A percentile compares a stretch with the other conserved stretches of the same genome.
These are phyloP conservation scores for Spea multiplicata DNA, from an alignment of 2,113 vertebrate species.

Conservation along the genomic window DNA sequence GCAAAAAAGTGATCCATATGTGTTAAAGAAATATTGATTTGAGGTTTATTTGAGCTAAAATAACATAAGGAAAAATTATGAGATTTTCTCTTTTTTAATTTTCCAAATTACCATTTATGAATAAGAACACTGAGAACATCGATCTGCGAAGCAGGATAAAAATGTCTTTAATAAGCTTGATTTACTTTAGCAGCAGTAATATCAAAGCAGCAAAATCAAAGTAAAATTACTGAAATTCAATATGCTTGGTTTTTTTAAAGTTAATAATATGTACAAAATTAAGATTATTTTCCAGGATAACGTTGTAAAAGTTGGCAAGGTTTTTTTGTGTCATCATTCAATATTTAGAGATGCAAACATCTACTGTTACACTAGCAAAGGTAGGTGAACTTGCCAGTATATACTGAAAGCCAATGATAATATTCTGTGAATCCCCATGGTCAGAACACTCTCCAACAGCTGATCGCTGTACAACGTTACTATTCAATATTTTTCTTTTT, in stretches of 20 bases:
- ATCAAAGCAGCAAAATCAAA: not conserved
- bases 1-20: no score
- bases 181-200: not conserved
- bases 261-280: constrained; percentile 7
- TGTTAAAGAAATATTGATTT: no score
- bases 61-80: constrained; percentile 14
- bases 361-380: constrained; percentile 32
- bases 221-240: constrained; percentile 9
- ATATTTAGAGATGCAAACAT: constrained; percentile 42
- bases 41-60: not conserved
- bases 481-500: constrained; percentile 37
- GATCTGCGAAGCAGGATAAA: not conserved
- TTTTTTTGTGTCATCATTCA: constrained; percentile 35
- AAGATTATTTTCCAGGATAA: constrained; percentile 8
- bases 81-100: not conserved
- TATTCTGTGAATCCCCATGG: constrained; percentile 16
- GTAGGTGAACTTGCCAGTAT: constrained; percentile 28
- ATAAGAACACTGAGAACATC: constrained; percentile 2
- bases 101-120: constrained; percentile 2
- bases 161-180: not conserved
- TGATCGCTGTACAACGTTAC: constrained; percentile 35
- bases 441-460: constrained; percentile 29
- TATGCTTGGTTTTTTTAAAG: not conserved
- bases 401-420: constrained; percentile 34
- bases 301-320: constrained; percentile 5